A percentile compares a stretch with the other conserved stretches of the same genome.
These are phyloP conservation scores for Thymelicus lineola DNA, from an alignment of 2,888 invertebrate species.

Conservation along the genomic window DNA sequence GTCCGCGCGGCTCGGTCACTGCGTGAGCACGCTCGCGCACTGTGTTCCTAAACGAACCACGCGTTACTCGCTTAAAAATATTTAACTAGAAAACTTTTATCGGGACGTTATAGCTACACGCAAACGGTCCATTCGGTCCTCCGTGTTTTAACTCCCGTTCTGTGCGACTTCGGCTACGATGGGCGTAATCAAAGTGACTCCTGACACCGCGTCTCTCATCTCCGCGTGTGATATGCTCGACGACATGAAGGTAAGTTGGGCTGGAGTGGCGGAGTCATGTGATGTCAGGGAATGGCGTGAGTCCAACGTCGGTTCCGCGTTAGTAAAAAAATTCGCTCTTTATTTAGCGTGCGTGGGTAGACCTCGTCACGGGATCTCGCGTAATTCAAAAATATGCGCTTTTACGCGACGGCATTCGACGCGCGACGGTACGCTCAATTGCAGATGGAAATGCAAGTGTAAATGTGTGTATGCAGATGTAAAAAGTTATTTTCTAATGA, in stretches of 20 bases:
- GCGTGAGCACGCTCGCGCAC: constrained; percentile 76
- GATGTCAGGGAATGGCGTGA: constrained; percentile 57
- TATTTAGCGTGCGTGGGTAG: constrained; percentile 61
- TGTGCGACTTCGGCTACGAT: constrained; percentile 55
- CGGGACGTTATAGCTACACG: constrained; percentile 58
- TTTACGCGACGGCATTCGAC: constrained; percentile 57
- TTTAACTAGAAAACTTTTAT: constrained; percentile 55
- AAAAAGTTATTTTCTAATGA: constrained; percentile 37
- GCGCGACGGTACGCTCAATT: constrained; percentile 40
- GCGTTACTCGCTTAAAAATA: constrained; percentile 63
- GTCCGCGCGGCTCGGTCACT: constrained; percentile 83
- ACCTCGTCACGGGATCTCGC: constrained; percentile 54
- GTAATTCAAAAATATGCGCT: constrained; percentile 59
- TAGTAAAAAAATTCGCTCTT: constrained; percentile 58
- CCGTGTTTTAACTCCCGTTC: constrained; percentile 59
- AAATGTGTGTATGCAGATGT: constrained; percentile 39
- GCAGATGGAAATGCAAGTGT: constrained; percentile 39
- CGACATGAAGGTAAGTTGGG: constrained; percentile 77
- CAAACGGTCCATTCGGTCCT: constrained; percentile 69
- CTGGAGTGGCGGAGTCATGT: constrained; percentile 52
- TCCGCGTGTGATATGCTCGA: constrained; percentile 80
- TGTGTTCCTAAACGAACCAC: constrained; percentile 70
- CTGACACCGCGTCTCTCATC: constrained; percentile 75
- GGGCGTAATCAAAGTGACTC: constrained; percentile 80
- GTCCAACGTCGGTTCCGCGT: constrained; percentile 62